Evolutionary conservation across 2,888 invertebrate species (phyloP).

Genomic region (Ichneumoninae sp.): DNA sequence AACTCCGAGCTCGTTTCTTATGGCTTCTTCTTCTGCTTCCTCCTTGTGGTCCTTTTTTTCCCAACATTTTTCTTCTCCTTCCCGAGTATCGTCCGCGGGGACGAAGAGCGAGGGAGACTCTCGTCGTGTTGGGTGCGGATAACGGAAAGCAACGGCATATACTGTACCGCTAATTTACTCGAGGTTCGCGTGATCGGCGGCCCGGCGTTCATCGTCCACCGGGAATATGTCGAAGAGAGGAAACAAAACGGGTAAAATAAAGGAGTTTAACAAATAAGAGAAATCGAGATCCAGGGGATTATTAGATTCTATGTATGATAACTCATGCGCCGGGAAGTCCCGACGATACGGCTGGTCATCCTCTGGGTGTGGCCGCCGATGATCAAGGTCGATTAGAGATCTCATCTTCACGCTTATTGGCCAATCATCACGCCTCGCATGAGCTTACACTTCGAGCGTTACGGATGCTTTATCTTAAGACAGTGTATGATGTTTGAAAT

Average conservation of each 20-base stretch:
- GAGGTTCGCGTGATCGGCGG: constrained; percentile 3
- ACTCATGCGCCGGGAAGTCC: constrained; percentile 54
- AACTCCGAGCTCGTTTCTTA: constrained; percentile 12
- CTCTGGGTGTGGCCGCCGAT: constrained; percentile 46
- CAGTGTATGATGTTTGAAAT: neutral
- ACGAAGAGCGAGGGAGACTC: neutral
- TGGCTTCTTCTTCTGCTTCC: constrained; percentile 6
- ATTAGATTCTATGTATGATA: constrained; percentile 15
- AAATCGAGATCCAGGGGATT: constrained; percentile 31
- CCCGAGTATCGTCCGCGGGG: constrained; percentile 1
- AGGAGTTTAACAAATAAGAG: neutral
- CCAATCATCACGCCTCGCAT: neutral
- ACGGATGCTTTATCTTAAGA: neutral
- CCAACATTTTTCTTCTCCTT: neutral
- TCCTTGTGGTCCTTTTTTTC: constrained; percentile 1
- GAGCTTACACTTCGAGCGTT: neutral
- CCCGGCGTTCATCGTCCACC: constrained; percentile 34
- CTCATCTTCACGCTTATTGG: neutral
- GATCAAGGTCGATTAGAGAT: constrained; percentile 43
- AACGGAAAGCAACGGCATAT: constrained; percentile 59
- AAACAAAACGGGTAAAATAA: neutral
- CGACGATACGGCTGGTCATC: constrained; percentile 29
- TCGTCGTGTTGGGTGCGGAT: constrained; percentile 45
- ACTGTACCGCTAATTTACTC: constrained; percentile 58
- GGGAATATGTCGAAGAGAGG: constrained; percentile 23